Conservation (phyloP, 2,888 invertebrate genomes). For the Metellina segmentata region DNA sequence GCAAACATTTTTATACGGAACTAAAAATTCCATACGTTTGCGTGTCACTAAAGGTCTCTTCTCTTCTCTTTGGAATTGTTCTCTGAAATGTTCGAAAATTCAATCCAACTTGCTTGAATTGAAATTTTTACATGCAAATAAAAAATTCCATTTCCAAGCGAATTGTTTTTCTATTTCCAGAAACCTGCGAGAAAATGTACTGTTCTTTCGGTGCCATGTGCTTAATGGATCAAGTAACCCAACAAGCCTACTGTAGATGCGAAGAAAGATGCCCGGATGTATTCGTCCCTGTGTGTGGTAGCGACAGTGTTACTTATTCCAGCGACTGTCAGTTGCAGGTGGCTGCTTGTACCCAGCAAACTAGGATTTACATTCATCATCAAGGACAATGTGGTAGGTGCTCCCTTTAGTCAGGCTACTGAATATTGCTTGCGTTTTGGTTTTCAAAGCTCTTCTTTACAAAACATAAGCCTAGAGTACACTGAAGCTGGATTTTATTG, state of each 20-base stretch:
- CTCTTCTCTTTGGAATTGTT: too few species aligned
- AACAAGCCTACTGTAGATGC: conserved; percentile 89
- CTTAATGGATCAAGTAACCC: conserved; percentile 85
- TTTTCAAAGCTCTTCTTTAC: neutral
- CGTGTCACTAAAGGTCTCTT: too few species aligned
- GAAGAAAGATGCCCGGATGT: conserved; percentile 83
- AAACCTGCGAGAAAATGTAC: conserved; percentile 79
- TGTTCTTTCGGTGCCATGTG: conserved; percentile 92
- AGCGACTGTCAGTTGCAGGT: conserved; percentile 89
- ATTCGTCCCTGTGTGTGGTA: conserved; percentile 86
- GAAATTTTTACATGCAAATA: too few species aligned
- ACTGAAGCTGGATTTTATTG: too few species aligned
- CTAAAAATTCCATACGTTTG: too few species aligned
- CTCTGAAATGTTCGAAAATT: too few species aligned
- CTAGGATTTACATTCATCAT: conserved; percentile 87
- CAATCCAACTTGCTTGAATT: too few species aligned
- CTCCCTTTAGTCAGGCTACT: neutral
- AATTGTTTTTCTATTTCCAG: conserved; percentile 23
- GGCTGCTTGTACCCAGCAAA: conserved; percentile 88
- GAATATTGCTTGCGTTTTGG: neutral
- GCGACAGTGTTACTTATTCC: conserved; percentile 86
- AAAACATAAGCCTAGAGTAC: too few species aligned
- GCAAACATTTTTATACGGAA: too few species aligned
- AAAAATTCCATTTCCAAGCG: too few species aligned
- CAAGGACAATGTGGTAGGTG: conserved; percentile 90